Evolutionary conservation across 1,140 invertebrate genomes (phyloP).

Genomic region (Bombus cullumanus): DNA sequence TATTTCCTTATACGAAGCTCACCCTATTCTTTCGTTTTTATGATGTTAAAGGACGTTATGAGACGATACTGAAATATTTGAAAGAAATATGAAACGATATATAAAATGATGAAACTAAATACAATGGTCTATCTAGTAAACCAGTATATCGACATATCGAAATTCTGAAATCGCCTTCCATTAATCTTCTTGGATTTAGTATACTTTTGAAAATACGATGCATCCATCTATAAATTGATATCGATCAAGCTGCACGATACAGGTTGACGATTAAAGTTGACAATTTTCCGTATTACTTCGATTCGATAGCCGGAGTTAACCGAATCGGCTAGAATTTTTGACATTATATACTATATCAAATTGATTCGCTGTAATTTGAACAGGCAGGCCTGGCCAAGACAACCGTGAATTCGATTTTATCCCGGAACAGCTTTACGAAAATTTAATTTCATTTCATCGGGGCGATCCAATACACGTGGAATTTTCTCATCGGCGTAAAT

Average conservation of each 20-base stretch:
- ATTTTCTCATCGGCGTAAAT: slow-evolving; percentile 70
- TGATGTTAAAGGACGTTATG: background rate
- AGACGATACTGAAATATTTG: background rate
- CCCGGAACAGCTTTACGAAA: slow-evolving; percentile 47
- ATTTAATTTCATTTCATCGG: slow-evolving; percentile 54
- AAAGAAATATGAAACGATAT: background rate
- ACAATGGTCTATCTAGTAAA: too few relatives aligned
- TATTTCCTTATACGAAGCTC: background rate
- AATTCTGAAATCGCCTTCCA: background rate
- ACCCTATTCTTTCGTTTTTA: background rate
- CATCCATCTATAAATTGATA: slow-evolving; percentile 3
- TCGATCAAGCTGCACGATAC: background rate
- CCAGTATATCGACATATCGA: background rate
- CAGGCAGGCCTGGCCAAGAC: background rate
- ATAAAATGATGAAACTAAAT: background rate
- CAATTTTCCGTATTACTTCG: slow-evolving; percentile 28
- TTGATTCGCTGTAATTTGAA: slow-evolving; percentile 35
- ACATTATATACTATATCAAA: slow-evolving; percentile 21
- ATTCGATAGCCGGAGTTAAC: background rate
- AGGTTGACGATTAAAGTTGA: background rate
- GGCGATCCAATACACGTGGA: slow-evolving; percentile 54
- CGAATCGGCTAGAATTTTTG: slow-evolving; percentile 28
- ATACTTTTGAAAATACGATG: background rate
- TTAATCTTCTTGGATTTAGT: background rate
- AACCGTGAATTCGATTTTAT: slow-evolving; percentile 43